Conservation (phyloP, 2,113 vertebrate genomes). For the Tonatia bakeri region DNA sequence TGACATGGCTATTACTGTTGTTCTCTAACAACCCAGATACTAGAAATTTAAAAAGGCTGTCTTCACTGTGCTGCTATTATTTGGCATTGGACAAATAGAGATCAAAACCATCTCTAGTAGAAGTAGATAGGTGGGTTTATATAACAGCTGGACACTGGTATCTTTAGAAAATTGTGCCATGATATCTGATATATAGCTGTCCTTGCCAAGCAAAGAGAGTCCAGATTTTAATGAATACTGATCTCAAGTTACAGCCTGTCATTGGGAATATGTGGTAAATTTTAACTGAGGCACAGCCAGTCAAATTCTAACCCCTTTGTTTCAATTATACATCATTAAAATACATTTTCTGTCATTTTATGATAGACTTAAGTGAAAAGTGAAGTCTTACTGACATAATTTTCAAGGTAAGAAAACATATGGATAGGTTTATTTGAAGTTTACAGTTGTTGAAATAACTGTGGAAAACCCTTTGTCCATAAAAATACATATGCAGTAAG, state of each 20-base stretch:
- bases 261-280: not conserved
- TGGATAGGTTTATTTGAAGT: not conserved
- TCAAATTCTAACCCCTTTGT: not conserved
- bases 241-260: not conserved
- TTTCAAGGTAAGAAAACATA: not conserved
- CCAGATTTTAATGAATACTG: not conserved
- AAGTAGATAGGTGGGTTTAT: not conserved
- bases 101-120: not conserved
- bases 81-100: not conserved
- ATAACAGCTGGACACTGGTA: not conserved
- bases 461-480: not conserved
- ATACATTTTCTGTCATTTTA: not conserved
- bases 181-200: not conserved
- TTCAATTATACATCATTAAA: not conserved
- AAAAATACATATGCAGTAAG: not conserved
- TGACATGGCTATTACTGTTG: not conserved
- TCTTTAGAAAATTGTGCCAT: not conserved
- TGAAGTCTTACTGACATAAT: not conserved
- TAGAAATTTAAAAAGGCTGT: not conserved
- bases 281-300: not conserved
- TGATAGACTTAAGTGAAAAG: not conserved
- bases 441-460: not conserved
- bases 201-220: not conserved
- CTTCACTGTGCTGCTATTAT: not conserved
- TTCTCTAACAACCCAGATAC: not conserved